Conservation (phyloP, 2,113 vertebrate genomes). For the Callipepla squamata region DNA sequence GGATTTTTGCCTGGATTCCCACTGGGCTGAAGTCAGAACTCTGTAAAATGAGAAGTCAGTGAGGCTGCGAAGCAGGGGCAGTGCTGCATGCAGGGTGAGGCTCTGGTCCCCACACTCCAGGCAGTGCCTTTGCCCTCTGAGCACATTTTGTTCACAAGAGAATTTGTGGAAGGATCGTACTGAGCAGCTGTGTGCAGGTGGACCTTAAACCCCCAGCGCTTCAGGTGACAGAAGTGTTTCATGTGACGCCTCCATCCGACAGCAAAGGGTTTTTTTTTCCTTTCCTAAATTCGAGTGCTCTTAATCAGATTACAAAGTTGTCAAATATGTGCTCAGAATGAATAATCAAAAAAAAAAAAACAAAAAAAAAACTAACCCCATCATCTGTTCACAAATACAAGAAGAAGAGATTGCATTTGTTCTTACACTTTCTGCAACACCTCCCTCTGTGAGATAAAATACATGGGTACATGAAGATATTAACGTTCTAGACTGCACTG, state of each 20-base stretch:
- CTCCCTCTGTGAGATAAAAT: conserved; percentile 36
- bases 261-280: background rate
- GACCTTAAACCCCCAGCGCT: background rate
- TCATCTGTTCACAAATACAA: conserved; percentile 47
- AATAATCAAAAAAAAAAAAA: conserved; percentile 36
- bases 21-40: background rate
- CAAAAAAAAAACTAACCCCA: background rate
- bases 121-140: background rate
- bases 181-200: background rate
- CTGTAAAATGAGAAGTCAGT: background rate
- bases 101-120: fast-evolving
- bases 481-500: background rate
- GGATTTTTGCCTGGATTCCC: background rate
- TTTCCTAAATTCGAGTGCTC: background rate
- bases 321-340: conserved; percentile 65
- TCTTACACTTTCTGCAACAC: conserved; percentile 44
- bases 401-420: conserved; percentile 13
- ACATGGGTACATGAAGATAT: conserved; percentile 10
- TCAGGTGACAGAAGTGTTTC: background rate
- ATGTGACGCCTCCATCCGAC: background rate
- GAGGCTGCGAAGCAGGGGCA: background rate
- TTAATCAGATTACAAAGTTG: conserved; percentile 30
- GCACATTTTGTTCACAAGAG: background rate
- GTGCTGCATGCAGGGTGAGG: fast-evolving
- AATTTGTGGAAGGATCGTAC: background rate